phyloP scores from a whole-genome alignment of 2,888 invertebrate genomes.

The Cheilosia vernalis region DNA sequence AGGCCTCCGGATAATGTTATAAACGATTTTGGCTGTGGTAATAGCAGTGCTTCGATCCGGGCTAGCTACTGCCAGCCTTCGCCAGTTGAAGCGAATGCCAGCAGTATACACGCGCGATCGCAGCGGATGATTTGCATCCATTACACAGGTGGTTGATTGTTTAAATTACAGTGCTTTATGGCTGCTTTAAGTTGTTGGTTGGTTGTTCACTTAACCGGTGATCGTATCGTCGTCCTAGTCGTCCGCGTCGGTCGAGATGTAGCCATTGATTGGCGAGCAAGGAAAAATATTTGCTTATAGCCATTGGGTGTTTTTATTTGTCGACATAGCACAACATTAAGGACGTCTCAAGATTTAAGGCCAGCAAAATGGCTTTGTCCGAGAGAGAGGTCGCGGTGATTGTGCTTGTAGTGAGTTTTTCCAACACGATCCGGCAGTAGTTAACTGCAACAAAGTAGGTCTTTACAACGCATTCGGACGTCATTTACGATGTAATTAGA shows the following conservation, averaged over 20 bases:
- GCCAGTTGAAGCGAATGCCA: not conserved
- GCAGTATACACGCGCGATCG: slow-evolving; percentile 32
- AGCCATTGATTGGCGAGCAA: not conserved
- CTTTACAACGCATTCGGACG: not conserved
- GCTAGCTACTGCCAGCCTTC: slow-evolving; percentile 48
- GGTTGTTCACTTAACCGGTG: slow-evolving; percentile 55
- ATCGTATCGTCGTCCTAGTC: slow-evolving; percentile 26
- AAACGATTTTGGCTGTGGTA: slow-evolving; percentile 60
- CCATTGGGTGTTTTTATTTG: slow-evolving; percentile 11
- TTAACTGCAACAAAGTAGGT: not conserved
- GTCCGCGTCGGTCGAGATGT: not conserved
- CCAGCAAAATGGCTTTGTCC: slow-evolving; percentile 6
- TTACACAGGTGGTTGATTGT: slow-evolving; percentile 73
- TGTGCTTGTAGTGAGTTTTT: not conserved
- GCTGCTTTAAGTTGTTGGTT: slow-evolving; percentile 57
- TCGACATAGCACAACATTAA: not conserved
- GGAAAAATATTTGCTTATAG: slow-evolving; percentile 47
- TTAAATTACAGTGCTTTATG: slow-evolving; percentile 73
- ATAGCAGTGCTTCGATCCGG: slow-evolving; percentile 35
- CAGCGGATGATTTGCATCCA: slow-evolving; percentile 65
- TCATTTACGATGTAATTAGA: not conserved
- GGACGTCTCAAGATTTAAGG: slow-evolving; percentile 3
- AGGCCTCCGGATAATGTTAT: slow-evolving; percentile 54
- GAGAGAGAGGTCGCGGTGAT: not conserved
- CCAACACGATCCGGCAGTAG: not conserved